Evolutionary conservation across 2,888 invertebrate species (phyloP), one percentile per base, ranked within the genome.

Genomic region (Beris chalybata): DNA sequence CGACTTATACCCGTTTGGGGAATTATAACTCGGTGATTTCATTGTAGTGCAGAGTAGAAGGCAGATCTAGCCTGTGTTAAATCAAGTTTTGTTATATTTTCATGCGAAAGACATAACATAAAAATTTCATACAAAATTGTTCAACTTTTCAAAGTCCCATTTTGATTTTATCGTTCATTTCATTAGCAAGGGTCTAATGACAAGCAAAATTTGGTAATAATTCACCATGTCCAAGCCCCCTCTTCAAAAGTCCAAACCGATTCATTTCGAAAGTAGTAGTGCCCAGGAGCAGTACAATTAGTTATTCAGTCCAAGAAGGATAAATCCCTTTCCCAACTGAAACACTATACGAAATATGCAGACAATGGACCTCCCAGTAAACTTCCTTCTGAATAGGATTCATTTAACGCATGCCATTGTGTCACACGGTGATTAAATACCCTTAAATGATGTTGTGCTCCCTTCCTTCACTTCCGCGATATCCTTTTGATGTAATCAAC

Each of bases 391-490:
- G 61, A 66, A 63, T 63, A 67, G 59, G 64, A 67, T 67, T 67
- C 67, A 67, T 67, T 67, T 67, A 67, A 64, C 63, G 67, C 67
- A 68, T 68, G 59, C 65, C 63, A 66, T 58, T 64, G 55, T 69
- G 68, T 69, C 68, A 69, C 66, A 69, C 66, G 68, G 68, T 66
- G 68, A 69, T 66, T 69, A 69, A 69, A 69, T 66, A 45, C 66
- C 68, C 57, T 69, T 69, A 69, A 69, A 68, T 64, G 63, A 67
- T 53, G 53, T 29, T 22, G 29, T 53, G 22, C 53, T 5, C 13
- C 53, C 7, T 5, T 9, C 53, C 38, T 7, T 9, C 38, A 5
- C 15, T 4, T 22, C 22, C 22, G 22, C 22, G 22, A 22, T 22
- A 13, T 13, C 48, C 5, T 48, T 13, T 48, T 15, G 12, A n/a